These are phyloP conservation scores for Conus ventricosus DNA, from an alignment of 1,140 invertebrate species.

Conservation along the genomic window DNA sequence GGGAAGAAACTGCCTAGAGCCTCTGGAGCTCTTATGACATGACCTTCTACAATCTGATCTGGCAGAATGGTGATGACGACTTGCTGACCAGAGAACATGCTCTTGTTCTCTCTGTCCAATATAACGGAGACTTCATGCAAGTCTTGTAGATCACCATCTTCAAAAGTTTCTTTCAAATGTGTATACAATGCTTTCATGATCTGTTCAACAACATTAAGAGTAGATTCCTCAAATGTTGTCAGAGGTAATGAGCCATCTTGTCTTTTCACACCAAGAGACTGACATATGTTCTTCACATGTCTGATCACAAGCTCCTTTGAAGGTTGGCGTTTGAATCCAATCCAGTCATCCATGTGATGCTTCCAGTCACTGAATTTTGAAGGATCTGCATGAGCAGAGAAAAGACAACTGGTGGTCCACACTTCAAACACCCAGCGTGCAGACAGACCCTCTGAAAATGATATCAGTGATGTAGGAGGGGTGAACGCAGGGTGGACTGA, in stretches of 20 bases:
- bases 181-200: slow-evolving; percentile 28
- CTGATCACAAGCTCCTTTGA: slow-evolving; percentile 30
- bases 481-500: slow-evolving; percentile 20
- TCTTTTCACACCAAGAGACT: slow-evolving; percentile 2
- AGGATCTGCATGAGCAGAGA: slow-evolving; percentile 36
- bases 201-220: slow-evolving; percentile 8
- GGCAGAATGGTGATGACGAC: slow-evolving; percentile 49
- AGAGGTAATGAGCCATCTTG: slow-evolving; percentile 6
- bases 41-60: slow-evolving; percentile 53
- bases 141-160: slow-evolving; percentile 18
- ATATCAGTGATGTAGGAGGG: slow-evolving; percentile 21
- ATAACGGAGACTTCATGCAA: slow-evolving; percentile 12
- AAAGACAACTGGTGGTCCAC: slow-evolving; percentile 46
- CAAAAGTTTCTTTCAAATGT: slow-evolving; percentile 34
- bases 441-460: slow-evolving; percentile 33
- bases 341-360: not conserved
- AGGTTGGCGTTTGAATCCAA: slow-evolving; percentile 33
- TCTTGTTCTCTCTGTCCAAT: slow-evolving; percentile 33
- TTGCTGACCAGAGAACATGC: slow-evolving; percentile 46
- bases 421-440: not conserved
- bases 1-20: slow-evolving; percentile 48
- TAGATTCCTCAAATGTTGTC: slow-evolving; percentile 23
- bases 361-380: not conserved
- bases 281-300: slow-evolving; percentile 42
- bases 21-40: slow-evolving; percentile 49